Evolutionary conservation across 2,888 invertebrate species (phyloP).

Genomic region (Cancer borealis): DNA sequence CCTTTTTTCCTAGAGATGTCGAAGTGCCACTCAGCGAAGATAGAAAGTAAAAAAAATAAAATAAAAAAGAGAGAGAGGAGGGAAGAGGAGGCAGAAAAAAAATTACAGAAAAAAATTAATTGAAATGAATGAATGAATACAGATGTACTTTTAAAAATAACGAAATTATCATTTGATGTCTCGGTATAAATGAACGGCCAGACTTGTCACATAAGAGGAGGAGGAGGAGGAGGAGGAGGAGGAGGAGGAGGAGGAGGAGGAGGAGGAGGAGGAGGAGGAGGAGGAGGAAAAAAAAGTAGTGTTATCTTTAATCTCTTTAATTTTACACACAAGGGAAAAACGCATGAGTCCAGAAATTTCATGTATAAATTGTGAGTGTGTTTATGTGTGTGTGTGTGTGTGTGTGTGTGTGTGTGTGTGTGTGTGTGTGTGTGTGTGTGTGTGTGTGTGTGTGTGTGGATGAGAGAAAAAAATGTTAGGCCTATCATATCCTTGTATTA

Average conservation of each 20-base stretch:
- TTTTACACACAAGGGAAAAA: neutral
- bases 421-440: neutral
- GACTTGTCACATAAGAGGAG: no score
- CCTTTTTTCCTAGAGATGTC: no score
- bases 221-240: neutral
- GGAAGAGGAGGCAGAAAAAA: no score
- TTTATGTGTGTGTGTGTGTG: neutral
- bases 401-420: constrained; percentile 20
- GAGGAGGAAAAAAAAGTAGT: neutral
- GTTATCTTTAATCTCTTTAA: neutral
- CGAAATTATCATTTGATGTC: no score
- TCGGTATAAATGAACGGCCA: no score
- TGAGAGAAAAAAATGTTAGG: neutral
- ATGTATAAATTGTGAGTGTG: neutral
- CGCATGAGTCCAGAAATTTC: neutral
- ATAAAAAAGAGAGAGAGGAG: no score
- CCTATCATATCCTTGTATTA: no score
- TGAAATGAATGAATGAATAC: no score
- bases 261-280: constrained; percentile 20
- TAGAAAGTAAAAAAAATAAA: no score
- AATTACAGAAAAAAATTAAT: no score
- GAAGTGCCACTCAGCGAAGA: no score
- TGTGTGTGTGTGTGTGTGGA: neutral
- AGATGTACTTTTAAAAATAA: no score
- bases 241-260: constrained; percentile 20